Conservation (phyloP, 2,888 invertebrate genomes). For the Rhorus exstirpatorius region DNA sequence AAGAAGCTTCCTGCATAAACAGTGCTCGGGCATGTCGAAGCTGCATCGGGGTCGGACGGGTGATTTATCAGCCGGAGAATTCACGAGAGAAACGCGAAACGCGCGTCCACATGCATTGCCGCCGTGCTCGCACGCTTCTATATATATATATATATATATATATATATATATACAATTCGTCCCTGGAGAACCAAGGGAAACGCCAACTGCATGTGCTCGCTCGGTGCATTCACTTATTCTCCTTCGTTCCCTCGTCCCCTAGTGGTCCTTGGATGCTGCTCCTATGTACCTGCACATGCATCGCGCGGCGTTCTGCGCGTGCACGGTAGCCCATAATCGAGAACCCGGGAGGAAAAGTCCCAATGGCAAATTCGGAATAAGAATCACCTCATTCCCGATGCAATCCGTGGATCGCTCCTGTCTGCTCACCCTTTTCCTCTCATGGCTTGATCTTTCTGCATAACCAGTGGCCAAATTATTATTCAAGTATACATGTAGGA, state of each 20-base stretch:
- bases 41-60: constrained; percentile 66
- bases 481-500: constrained; percentile 52
- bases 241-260: constrained; percentile 21
- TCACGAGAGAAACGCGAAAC: constrained; percentile 68
- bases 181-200: constrained; percentile 17
- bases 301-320: constrained; percentile 50
- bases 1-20: constrained; percentile 72
- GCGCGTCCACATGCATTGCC: constrained; percentile 38
- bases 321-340: constrained; percentile 59
- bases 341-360: constrained; percentile 46
- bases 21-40: constrained; percentile 72
- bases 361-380: constrained; percentile 74
- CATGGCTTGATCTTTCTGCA: constrained; percentile 43
- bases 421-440: constrained; percentile 37
- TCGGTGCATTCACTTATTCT: constrained; percentile 43
- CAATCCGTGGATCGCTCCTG: constrained; percentile 66
- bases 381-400: constrained; percentile 74
- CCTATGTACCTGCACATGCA: constrained; percentile 42
- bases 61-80: constrained; percentile 74
- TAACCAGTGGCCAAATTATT: constrained; percentile 69
- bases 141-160: background rate
- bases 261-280: constrained; percentile 1
- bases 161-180: constrained; percentile 16
- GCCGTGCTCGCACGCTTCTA: constrained; percentile 20
- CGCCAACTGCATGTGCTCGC: constrained; percentile 23